A percentile compares a stretch with the other conserved stretches of the same genome.
These are phyloP conservation scores for Eurosta solidaginis DNA, from an alignment of 1,140 invertebrate genomes.

Conservation along the genomic window DNA sequence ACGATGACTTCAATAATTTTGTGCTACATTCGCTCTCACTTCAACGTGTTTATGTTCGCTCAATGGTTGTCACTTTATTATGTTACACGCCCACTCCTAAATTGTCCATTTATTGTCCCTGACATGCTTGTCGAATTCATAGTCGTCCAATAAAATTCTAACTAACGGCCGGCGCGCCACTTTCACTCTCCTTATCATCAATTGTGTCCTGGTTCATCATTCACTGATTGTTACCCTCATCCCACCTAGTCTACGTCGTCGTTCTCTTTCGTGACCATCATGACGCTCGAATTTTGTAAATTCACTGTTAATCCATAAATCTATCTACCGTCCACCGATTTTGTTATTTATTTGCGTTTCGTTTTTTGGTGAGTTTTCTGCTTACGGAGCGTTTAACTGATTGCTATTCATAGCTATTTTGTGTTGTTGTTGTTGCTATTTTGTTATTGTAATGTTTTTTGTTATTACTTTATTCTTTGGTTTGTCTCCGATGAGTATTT, in stretches of 20 bases:
- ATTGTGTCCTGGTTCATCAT: background rate
- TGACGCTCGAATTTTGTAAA: background rate
- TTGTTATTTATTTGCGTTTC: slow-evolving; percentile 28
- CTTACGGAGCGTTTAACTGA: background rate
- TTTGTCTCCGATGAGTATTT: background rate
- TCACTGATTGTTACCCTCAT: background rate
- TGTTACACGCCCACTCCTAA: too few relatives aligned
- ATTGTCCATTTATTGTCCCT: too few relatives aligned
- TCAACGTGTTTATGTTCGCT: background rate
- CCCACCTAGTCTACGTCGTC: background rate
- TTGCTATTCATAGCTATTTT: slow-evolving; percentile 7
- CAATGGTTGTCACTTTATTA: slow-evolving; percentile 7
- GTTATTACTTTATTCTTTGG: background rate
- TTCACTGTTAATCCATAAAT: slow-evolving; percentile 23
- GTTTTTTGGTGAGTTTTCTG: too few relatives aligned
- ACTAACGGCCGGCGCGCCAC: too few relatives aligned
- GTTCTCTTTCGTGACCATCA: background rate
- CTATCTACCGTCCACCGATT: slow-evolving; percentile 17
- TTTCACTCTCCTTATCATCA: background rate
- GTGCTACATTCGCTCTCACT: background rate
- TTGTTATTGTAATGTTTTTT: background rate
- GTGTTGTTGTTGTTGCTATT: background rate
- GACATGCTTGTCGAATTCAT: too few relatives aligned
- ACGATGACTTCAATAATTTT: background rate
- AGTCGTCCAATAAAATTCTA: too few relatives aligned